These are phyloP conservation scores for Heterodera carotae DNA, from an alignment of 1,140 invertebrate genomes.

Conservation along the genomic window DNA sequence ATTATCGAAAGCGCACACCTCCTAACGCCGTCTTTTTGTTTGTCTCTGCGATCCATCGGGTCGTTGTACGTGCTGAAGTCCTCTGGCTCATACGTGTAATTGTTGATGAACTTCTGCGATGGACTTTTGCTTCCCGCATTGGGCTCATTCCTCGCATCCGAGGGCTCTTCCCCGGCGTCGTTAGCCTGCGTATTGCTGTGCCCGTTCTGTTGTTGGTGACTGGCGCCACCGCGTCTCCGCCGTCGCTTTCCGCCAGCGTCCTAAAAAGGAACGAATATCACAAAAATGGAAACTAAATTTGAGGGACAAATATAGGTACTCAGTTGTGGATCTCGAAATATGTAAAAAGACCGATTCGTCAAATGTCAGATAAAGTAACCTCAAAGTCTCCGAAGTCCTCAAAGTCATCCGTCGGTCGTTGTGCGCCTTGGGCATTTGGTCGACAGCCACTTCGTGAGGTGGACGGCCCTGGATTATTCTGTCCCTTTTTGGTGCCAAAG, in stretches of 20 bases:
- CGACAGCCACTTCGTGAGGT: conserved; percentile 17
- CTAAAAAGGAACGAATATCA: conserved; percentile 4
- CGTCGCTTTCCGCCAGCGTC: conserved; percentile 12
- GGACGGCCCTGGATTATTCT: neutral
- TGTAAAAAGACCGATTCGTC: neutral
- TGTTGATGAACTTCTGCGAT: conserved; percentile 32
- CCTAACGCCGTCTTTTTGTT: conserved; percentile 25
- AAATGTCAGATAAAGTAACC: conserved; percentile 5
- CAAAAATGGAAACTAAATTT: no score
- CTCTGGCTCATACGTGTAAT: conserved; percentile 32
- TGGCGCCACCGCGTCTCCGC: conserved; percentile 8
- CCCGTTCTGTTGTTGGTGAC: neutral
- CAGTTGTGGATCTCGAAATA: neutral
- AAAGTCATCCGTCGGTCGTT: conserved; percentile 19
- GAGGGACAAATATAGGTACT: no score
- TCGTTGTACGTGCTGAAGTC: conserved; percentile 39
- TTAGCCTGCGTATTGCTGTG: conserved; percentile 8
- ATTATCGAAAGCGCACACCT: neutral
- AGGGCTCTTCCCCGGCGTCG: neutral
- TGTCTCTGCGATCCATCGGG: conserved; percentile 19
- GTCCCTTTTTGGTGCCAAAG: conserved; percentile 4
- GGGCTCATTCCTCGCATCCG: neutral
- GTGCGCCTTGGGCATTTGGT: neutral
- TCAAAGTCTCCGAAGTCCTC: conserved; percentile 39
- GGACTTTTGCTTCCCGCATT: neutral